These are phyloP conservation scores for Thinocorus orbignyianus DNA, from an alignment of 2,113 vertebrate species.

Conservation along the genomic window DNA sequence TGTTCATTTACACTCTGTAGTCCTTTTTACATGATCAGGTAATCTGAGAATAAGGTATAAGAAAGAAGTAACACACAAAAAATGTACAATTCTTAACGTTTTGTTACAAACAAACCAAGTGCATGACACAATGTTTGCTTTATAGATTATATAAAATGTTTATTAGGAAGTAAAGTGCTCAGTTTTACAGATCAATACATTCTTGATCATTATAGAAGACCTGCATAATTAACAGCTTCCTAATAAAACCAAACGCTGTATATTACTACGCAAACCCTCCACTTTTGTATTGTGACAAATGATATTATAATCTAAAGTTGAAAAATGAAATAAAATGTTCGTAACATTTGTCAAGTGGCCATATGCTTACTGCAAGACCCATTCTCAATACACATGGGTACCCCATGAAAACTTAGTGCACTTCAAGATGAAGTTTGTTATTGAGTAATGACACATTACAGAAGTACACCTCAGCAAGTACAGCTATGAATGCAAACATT, in stretches of 20 bases:
- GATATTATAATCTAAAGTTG: neutral
- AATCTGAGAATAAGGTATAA: neutral
- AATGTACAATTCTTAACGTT: neutral
- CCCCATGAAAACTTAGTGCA: constrained; percentile 87
- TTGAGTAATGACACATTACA: constrained; percentile 68
- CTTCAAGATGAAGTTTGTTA: constrained; percentile 99
- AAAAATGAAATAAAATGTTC: constrained; percentile 10
- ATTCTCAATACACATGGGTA: constrained; percentile 76
- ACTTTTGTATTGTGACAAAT: neutral
- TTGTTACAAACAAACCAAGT: neutral
- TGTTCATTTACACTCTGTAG: neutral
- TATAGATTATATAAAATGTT: constrained; percentile 42
- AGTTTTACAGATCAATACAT: constrained; percentile 63
- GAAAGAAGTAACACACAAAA: neutral
- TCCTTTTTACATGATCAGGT: neutral
- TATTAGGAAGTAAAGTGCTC: constrained; percentile 76
- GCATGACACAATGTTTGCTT: neutral
- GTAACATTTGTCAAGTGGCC: constrained; percentile 54
- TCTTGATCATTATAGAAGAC: constrained; percentile 25
- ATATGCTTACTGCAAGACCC: constrained; percentile 61
- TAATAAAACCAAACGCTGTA: neutral
- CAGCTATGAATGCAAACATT: neutral
- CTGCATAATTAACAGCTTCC: constrained; percentile 46
- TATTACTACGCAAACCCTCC: neutral
- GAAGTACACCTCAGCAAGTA: neutral